Evolutionary conservation across 2,888 invertebrate genomes (phyloP).

Genomic region (Pachliopta kotzebuea): DNA sequence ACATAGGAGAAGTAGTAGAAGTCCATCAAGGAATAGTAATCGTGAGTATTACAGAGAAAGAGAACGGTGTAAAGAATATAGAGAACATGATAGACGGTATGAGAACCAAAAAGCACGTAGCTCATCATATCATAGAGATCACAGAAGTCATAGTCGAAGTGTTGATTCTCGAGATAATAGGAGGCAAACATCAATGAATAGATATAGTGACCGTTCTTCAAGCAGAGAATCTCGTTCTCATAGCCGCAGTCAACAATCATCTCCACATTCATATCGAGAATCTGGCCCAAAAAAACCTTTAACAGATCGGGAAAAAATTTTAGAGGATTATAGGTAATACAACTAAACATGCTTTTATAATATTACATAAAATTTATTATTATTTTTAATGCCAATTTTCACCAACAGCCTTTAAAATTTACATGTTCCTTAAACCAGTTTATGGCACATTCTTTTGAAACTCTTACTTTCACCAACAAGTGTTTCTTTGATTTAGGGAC

Average conservation of each 20-base stretch:
- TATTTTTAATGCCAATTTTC: too few relatives aligned
- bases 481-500: too few relatives aligned
- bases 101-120: constrained; percentile 46
- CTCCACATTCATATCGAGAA: constrained; percentile 41
- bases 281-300: constrained; percentile 47
- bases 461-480: too few relatives aligned
- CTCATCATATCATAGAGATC: constrained; percentile 42
- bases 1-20: constrained; percentile 45
- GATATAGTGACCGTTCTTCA: constrained; percentile 40
- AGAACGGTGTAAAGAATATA: constrained; percentile 35
- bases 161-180: constrained; percentile 40
- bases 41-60: constrained; percentile 43
- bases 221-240: constrained; percentile 38
- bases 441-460: too few relatives aligned
- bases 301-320: constrained; percentile 68
- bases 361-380: too few relatives aligned
- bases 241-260: constrained; percentile 42
- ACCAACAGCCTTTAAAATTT: too few relatives aligned
- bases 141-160: constrained; percentile 48
- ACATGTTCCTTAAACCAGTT: too few relatives aligned
- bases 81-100: constrained; percentile 49
- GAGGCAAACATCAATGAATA: constrained; percentile 48
- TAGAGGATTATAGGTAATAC: constrained; percentile 64
- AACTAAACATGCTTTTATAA: too few relatives aligned
- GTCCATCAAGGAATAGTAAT: constrained; percentile 46